These are phyloP conservation scores for Pao palembangensis DNA, from an alignment of 2,113 vertebrate species.

Conservation along the genomic window DNA sequence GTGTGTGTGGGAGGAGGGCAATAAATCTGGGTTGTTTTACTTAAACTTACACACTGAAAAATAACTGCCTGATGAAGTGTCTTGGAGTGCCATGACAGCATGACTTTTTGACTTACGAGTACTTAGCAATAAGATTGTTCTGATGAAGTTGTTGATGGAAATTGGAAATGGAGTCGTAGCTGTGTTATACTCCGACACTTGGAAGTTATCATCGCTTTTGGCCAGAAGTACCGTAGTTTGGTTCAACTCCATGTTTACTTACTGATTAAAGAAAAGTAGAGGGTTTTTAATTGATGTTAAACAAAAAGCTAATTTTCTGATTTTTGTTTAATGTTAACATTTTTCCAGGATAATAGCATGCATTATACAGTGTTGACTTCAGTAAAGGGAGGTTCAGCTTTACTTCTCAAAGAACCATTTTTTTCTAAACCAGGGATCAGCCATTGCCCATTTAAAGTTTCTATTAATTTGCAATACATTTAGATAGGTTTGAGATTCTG, in stretches of 20 bases:
- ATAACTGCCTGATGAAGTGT: conserved; percentile 9
- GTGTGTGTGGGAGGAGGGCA: neutral
- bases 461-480: no score
- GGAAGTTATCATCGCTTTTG: neutral
- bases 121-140: conserved; percentile 4
- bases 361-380: no score
- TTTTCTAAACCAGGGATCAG: no score
- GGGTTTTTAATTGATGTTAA: neutral
- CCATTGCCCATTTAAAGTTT: no score
- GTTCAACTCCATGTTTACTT: neutral
- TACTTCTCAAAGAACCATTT: no score
- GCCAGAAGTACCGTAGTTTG: neutral
- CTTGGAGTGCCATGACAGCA: conserved; percentile 12
- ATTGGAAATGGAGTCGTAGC: conserved; percentile 9
- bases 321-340: neutral
- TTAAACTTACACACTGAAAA: conserved; percentile 8
- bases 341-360: neutral
- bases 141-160: conserved; percentile 6
- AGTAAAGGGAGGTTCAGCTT: no score
- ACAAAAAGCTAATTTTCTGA: neutral
- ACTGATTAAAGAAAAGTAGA: neutral
- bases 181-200: neutral
- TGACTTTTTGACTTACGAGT: neutral
- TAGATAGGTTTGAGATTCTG: no score
- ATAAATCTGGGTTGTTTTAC: conserved; percentile 27